A percentile compares a stretch with the other conserved stretches of the same genome.
Evolutionary conservation across 1,140 invertebrate genomes (phyloP).

Genomic region (Lethocerus indicus): DNA sequence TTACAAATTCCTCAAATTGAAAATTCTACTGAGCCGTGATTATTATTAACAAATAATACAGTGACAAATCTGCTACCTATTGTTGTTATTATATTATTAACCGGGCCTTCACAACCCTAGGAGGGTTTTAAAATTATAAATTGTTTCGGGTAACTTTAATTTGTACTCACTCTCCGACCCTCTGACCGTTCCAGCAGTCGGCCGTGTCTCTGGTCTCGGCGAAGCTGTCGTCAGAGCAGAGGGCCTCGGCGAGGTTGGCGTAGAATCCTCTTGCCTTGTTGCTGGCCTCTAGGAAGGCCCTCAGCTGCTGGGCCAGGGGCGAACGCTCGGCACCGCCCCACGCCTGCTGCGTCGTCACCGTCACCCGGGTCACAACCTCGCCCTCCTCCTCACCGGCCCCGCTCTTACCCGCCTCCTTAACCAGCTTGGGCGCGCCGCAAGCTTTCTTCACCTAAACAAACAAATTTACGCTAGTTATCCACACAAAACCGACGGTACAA

Average conservation of each 20-base stretch:
- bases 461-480: not conserved
- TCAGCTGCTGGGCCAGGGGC: constrained; percentile 1
- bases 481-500: too few relatives aligned
- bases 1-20: too few relatives aligned
- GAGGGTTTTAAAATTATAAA: too few relatives aligned
- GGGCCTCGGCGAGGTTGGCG: constrained; percentile 41
- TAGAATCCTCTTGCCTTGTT: constrained; percentile 51
- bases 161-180: constrained; percentile 51
- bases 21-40: too few relatives aligned
- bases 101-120: too few relatives aligned
- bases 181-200: constrained; percentile 58
- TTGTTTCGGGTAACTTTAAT: too few relatives aligned
- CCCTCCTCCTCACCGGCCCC: not conserved
- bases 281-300: not conserved
- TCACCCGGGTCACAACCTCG: too few relatives aligned
- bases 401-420: not conserved
- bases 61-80: too few relatives aligned
- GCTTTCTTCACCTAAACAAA: not conserved
- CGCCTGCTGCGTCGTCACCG: too few relatives aligned
- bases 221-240: constrained; percentile 43
- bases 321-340: too few relatives aligned
- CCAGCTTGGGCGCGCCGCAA: not conserved
- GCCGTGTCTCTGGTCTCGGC: constrained; percentile 35
- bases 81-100: too few relatives aligned
- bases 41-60: too few relatives aligned